Evolutionary conservation across 1,140 invertebrate species (phyloP), one percentile per base, ranked within the genome.

Genomic region (Tetragonula clypearis): DNA sequence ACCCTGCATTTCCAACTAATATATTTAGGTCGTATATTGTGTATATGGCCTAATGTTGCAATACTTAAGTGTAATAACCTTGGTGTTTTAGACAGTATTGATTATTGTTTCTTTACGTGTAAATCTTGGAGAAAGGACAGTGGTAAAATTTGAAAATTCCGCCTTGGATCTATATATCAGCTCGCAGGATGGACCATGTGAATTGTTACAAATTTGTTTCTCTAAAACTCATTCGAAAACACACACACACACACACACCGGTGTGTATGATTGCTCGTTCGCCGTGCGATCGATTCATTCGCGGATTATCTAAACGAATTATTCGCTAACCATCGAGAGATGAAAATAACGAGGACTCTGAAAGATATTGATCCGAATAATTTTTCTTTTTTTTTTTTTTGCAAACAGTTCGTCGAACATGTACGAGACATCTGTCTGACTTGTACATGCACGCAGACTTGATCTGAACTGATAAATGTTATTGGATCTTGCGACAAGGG

Each of bases 71-170:
- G 92, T 93, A 92, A 93, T 91, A 90, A 93, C 87, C 87, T 94
- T 93, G 92, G 76, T 94, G 92, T 94, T 93, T 92, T 93, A 93
- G 91, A 92, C 91, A 91, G 90, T 90, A 94, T 92, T 93, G 90
- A 92, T 92, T 78, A 91, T 92, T 91, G 88, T 93, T 93, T 92
- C 92, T 92, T 91, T 91, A 84, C 90, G 90, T 93, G 87, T 89
- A 88, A 87, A 85, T 62, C 79, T 86, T 88, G 75, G 84, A 86
- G 65, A 79, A 81, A 72, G 62, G 65, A 79, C 85, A 80, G 53
- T 65, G 79, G 53, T 79, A 68, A 86, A 79, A 14, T 30, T 30
- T 85, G 53, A 81, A 49, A 86, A 62, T 76, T 86, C 62, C 83
- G 76, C 65, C 75, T 75, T 82, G 75, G 72, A 62, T 84, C 5